Base-by-base conservation (phyloP, 1,140 invertebrate genomes). In the Drosophila quadrilineata region DNA sequence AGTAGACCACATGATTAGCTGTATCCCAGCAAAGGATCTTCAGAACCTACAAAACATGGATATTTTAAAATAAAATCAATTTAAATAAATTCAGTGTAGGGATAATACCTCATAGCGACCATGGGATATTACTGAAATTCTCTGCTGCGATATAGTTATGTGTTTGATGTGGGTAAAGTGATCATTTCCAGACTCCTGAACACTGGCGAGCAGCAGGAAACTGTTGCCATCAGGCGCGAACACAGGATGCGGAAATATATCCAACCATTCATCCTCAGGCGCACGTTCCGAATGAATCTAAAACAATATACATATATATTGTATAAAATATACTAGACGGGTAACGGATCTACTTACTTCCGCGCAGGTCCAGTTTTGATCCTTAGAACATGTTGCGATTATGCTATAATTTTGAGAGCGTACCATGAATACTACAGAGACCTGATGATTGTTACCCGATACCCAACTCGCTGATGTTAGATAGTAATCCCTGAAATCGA, bases 111-210 rank as follows among this genome's bases (percentile, higher is more conserved):
- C 97, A 88, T 95, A 96, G 63, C 93, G 93, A 3, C 96, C 97
- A 82, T 96, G 94, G 16, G 96, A 97, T 8, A 98, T 91, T 3
- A 96, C 95, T 1, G 95, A 94, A 86, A 95, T 96, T 73, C 94
- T 93, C 87, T 95, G 94, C 79, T 96, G 94, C n/a, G 93, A 92
- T 28, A 95, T 93, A 29, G 95, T 95, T 16, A 96, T 92, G 86
- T 96, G 95, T 74, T 96, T 97, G 79, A 98, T 96, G 90, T 98
- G 96, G 21, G 95, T 96, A 90, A 94, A 97, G 82, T 94, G 94
- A 75, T 96, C 95, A 33, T 93, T 92, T 3, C 92, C 93, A 6
- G 94, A 95, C 82, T 98, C 95, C 75, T 95, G 94, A 16, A 97
- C 93, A 12, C 95, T 93, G 0, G 96, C 93, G 33, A 97, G 92